A percentile compares a stretch with the other conserved stretches of the same genome.
phyloP scores from a whole-genome alignment of 2,113 vertebrate genomes.

The Hyperoodon ampullatus region DNA sequence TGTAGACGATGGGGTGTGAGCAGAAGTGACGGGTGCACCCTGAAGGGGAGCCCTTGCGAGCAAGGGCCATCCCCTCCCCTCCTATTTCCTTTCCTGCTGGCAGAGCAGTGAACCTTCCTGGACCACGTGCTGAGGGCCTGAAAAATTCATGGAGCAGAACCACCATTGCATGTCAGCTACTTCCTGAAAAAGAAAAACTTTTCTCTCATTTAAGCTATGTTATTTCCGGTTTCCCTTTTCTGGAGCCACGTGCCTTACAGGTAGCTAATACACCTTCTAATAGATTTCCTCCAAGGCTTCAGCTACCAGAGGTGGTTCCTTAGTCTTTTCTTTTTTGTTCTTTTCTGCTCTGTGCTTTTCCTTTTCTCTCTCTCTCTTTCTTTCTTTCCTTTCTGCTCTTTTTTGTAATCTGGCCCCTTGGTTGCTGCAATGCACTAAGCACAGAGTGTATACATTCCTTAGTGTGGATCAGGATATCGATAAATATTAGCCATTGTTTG shows the following conservation, averaged over 20 bases:
- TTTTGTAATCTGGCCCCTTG: background rate
- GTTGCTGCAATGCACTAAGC: background rate
- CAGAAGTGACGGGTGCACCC: background rate
- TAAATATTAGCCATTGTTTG: background rate
- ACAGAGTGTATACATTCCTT: rapidly evolving
- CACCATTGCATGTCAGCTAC: background rate
- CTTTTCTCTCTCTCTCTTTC: background rate
- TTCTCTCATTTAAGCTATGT: background rate
- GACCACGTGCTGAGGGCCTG: background rate
- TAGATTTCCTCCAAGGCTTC: background rate
- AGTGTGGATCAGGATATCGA: rapidly evolving
- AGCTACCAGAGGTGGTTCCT: background rate
- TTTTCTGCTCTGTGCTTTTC: background rate
- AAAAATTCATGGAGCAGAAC: background rate
- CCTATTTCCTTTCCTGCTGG: background rate
- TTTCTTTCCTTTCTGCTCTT: background rate
- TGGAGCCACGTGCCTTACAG: background rate
- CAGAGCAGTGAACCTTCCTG: background rate
- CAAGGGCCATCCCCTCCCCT: background rate
- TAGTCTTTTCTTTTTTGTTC: background rate
- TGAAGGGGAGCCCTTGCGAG: background rate
- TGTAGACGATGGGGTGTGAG: too few relatives aligned
- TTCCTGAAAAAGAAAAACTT: background rate
- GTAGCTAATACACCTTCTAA: rapidly evolving
- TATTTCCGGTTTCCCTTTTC: background rate